A percentile compares a stretch with the other conserved stretches of the same genome.
Conservation (phyloP, 2,797 vertebrate species). For the Xenops minutus region DNA sequence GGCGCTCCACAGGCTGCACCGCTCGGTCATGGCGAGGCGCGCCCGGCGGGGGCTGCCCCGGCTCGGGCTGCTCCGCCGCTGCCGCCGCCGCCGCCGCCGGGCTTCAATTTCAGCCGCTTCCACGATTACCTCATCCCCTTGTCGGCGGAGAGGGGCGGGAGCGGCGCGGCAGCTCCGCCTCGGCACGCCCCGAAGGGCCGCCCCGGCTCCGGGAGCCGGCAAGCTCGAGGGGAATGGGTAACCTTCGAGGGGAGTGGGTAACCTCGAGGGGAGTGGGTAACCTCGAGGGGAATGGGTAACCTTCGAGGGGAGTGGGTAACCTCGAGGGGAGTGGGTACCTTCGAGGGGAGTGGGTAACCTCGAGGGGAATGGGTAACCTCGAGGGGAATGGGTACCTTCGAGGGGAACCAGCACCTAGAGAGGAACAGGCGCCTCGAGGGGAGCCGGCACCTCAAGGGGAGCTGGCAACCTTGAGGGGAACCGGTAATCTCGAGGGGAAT, state of each 20-base stretch:
- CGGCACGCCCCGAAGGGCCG: slow-evolving; percentile 5
- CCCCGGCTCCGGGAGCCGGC: neutral
- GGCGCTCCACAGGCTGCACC: slow-evolving; percentile 97
- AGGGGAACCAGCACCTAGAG: neutral
- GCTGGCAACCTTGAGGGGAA: neutral
- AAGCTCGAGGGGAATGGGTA: too few species aligned
- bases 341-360: neutral
- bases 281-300: too few species aligned
- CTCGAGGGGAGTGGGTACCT: neutral
- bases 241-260: too few species aligned
- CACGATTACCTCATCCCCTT: slow-evolving; percentile 82
- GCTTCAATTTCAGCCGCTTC: slow-evolving; percentile 76
- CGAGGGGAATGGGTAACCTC: neutral
- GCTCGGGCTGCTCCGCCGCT: slow-evolving; percentile 11
- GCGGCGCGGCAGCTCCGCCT: slow-evolving; percentile 20
- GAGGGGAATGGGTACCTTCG: neutral
- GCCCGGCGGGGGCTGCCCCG: slow-evolving; percentile 2
- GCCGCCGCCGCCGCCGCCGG: slow-evolving; percentile 66
- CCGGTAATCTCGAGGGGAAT: too few species aligned
- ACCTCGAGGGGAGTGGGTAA: too few species aligned
- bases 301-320: too few species aligned
- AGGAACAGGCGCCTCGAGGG: neutral
- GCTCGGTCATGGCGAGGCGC: slow-evolving; percentile 88
- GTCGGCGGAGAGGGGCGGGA: slow-evolving; percentile 59
- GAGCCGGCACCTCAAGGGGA: neutral